Evolutionary conservation across 2,888 invertebrate species (phyloP), one percentile per base, ranked within the genome.

Genomic region (Desoria tigrina): DNA sequence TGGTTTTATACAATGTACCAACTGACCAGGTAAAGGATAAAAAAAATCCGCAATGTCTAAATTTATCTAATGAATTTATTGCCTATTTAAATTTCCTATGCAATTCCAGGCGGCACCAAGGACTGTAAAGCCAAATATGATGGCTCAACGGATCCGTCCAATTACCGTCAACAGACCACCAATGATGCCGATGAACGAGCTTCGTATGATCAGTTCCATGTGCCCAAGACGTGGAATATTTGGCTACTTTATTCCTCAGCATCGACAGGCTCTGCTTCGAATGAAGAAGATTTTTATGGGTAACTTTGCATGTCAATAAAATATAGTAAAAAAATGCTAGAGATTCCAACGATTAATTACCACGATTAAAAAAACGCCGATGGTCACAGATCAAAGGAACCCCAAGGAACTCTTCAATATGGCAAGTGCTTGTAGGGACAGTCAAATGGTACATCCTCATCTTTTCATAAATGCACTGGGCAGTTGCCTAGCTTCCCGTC

Each of bases 401-500:
- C 27, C 28, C 16, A 56, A 69, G 0, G 63, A 66, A 4, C 49
- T 75, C 6, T 62, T 72, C 26, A 51, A 59, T 27, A 63, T 71
- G 66, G 65, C 69, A 0, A 67, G 69, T 21, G 59, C 51, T 2
- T 72, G 71, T 61, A 65, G 75, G 1, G 75, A 75, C 42, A 63
- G 58, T 50, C 56, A 65, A 4, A 71, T 60, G 61, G 42, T 75
- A 0, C 69, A 73, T 50, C 26, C 64, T 21, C 67, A 69, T 42
- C 58, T 75, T 1, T 93, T 90, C 81, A 88, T 90, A 79, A 92
- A 92, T 78, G 86, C 87, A 54, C 84, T 86, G 42, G 87, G 90
- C 0, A 89, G 92, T 9, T 89, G 90, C 0, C 79, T 91, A 18
- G 83, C 89, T 76, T 90, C 91, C 81, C 85, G 90, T 9, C 79